A percentile compares a stretch with the other conserved stretches of the same genome.
Conservation (phyloP, 30 jellyfish, hydroid and myxozoan species). For the Mastigias papua region DNA sequence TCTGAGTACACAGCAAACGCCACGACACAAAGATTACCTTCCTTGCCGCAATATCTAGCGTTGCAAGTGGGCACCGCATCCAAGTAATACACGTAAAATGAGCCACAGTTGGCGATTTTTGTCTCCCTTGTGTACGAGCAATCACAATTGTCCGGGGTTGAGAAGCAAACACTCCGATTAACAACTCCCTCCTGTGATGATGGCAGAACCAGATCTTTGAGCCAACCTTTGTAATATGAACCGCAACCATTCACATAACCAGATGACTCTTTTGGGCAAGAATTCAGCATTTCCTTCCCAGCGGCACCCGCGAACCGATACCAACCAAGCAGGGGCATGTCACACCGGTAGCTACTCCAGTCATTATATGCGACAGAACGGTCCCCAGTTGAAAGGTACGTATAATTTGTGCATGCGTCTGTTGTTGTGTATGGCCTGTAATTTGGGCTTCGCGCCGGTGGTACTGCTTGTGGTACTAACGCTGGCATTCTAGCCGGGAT, state of each 20-base stretch:
- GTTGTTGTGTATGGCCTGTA: not conserved
- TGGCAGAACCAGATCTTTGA: constrained; percentile 21
- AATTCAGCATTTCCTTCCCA: constrained; percentile 23
- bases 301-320: constrained; percentile 61
- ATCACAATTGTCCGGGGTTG: constrained; percentile 28
- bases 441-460: not conserved
- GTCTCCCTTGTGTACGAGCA: constrained; percentile 25
- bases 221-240: constrained; percentile 63
- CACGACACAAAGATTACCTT: constrained; percentile 20
- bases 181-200: constrained; percentile 22
- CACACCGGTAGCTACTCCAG: constrained; percentile 59
- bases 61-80: constrained; percentile 55
- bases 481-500: not conserved
- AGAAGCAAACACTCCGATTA: constrained; percentile 50
- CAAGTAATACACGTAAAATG: constrained; percentile 38
- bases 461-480: not conserved
- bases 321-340: constrained; percentile 50
- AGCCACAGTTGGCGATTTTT: constrained; percentile 44
- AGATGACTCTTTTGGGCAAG: constrained; percentile 33
- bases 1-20: too few relatives aligned
- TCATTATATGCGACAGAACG: constrained; percentile 15
- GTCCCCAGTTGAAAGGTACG: not conserved
- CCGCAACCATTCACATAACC: constrained; percentile 31
- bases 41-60: constrained; percentile 65
- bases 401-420: constrained; percentile 21